Percentiles rank a stretch among this genome's conserved stretches.
Conservation (phyloP, 2,797 vertebrate genomes). For the Cynopterus sphinx region DNA sequence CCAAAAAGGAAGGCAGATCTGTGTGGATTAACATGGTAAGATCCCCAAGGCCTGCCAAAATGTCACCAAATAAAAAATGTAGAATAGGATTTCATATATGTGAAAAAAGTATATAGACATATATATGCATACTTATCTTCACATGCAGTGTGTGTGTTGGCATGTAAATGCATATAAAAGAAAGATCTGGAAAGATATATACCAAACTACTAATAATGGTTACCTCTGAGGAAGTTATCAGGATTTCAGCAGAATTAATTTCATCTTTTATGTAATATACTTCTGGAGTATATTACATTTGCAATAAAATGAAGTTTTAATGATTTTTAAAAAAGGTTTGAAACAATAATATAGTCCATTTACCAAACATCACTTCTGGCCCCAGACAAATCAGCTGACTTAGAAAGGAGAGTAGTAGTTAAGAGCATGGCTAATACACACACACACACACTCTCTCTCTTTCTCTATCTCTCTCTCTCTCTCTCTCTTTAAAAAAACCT, state of each 20-base stretch:
- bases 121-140: neutral
- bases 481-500: neutral
- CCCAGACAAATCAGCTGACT: neutral
- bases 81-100: neutral
- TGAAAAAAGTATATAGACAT: neutral
- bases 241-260: neutral
- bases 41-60: neutral
- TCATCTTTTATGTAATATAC: slow-evolving; percentile 25
- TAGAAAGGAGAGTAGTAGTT: neutral
- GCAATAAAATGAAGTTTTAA: neutral
- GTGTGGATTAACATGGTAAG: neutral
- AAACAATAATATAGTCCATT: neutral
- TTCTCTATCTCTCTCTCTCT: too few relatives aligned
- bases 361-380: neutral
- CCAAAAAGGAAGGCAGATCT: neutral
- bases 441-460: too few relatives aligned
- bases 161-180: slow-evolving; percentile 8
- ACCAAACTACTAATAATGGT: neutral
- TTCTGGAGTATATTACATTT: slow-evolving; percentile 12
- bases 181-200: neutral
- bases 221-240: neutral
- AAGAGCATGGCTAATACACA: neutral
- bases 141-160: neutral
- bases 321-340: neutral
- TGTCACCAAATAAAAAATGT: neutral